Conservation (phyloP, 2,797 vertebrate genomes). For the Sciurus vulgaris region DNA sequence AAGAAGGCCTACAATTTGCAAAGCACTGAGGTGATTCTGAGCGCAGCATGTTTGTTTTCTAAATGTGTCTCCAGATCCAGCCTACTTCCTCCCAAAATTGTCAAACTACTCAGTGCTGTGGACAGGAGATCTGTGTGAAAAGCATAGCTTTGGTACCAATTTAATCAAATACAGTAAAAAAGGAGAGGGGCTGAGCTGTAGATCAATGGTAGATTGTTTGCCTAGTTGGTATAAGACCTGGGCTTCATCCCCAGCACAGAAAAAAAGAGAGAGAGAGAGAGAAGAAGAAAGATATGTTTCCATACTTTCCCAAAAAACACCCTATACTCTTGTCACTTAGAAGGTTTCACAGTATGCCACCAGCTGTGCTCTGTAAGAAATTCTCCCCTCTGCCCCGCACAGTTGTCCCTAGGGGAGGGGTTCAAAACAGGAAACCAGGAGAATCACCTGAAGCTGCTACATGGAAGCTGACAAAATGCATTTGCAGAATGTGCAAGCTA, state of each 20-base stretch:
- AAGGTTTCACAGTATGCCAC: not conserved
- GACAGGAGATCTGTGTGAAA: not conserved
- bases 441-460: not conserved
- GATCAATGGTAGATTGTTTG: not conserved
- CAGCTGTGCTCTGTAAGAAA: not conserved
- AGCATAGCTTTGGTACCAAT: not conserved
- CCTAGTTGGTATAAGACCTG: not conserved
- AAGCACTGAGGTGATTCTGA: not conserved
- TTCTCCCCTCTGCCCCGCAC: not conserved
- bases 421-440: not conserved
- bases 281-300: not conserved
- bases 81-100: not conserved
- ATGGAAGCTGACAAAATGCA: slow-evolving; percentile 1
- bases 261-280: not conserved
- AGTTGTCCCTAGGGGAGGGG: not conserved
- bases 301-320: not conserved
- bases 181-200: no score
- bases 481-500: not conserved
- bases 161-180: not conserved
- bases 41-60: not conserved
- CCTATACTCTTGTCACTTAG: not conserved
- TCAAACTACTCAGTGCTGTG: not conserved
- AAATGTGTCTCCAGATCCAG: not conserved
- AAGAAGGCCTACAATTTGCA: not conserved
- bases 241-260: not conserved